These are phyloP conservation scores for Thunnus albacares DNA, from an alignment of 2,797 vertebrate genomes.

Conservation along the genomic window DNA sequence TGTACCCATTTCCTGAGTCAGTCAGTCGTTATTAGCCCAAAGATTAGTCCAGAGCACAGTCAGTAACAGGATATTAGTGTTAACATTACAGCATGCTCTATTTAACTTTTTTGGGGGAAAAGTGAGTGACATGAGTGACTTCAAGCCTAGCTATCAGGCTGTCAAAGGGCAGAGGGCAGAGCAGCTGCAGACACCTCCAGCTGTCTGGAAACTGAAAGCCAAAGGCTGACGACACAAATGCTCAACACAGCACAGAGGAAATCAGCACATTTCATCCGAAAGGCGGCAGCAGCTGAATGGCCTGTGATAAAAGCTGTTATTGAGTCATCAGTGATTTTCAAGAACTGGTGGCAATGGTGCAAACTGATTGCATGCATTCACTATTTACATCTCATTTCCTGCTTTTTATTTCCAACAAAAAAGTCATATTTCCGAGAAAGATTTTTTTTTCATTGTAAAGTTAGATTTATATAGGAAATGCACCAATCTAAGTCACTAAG, in stretches of 20 bases:
- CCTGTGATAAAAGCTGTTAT: constrained; percentile 74
- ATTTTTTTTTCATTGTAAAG: constrained; percentile 29
- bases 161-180: constrained; percentile 72
- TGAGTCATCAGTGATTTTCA: constrained; percentile 74
- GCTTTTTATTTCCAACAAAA: constrained; percentile 69
- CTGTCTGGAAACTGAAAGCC: constrained; percentile 69
- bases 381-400: constrained; percentile 77
- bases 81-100: constrained; percentile 30
- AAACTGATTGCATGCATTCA: constrained; percentile 81
- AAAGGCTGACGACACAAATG: constrained; percentile 60
- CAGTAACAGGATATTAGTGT: constrained; percentile 40
- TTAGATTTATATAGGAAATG: constrained; percentile 50
- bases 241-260: constrained; percentile 61
- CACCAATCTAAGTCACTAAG: constrained; percentile 23
- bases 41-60: constrained; percentile 51
- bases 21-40: constrained; percentile 56
- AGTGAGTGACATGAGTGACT: constrained; percentile 51
- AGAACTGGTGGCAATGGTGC: constrained; percentile 63
- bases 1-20: constrained; percentile 48
- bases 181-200: constrained; percentile 76
- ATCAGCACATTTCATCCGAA: constrained; percentile 79
- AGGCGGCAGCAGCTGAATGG: constrained; percentile 73
- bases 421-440: constrained; percentile 57
- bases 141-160: constrained; percentile 41
- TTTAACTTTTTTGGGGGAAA: constrained; percentile 35